Percentiles rank a stretch among this genome's conserved stretches.
Conservation (phyloP, 1,140 invertebrate genomes). For the Achatina immaculata region DNA sequence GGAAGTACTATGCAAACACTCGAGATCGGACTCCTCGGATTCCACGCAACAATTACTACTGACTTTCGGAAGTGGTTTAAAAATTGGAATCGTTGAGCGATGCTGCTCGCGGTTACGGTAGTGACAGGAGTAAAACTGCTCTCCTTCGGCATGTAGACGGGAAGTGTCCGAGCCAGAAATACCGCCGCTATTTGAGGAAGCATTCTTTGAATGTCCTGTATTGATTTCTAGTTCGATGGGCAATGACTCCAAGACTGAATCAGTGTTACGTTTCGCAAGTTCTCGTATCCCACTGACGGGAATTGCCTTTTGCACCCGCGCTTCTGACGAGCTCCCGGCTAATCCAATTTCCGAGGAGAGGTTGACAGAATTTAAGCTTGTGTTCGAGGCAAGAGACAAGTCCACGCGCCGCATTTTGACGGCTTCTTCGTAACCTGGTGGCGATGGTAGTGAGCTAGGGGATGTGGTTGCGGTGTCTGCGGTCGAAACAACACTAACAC, state of each 20-base stretch:
- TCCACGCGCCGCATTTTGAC: constrained; percentile 12
- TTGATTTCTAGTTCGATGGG: neutral
- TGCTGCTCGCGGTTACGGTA: neutral
- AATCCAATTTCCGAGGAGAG: constrained; percentile 24
- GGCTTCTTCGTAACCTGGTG: constrained; percentile 28
- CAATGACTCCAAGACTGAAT: neutral
- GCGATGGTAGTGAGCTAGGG: neutral
- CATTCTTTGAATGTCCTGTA: neutral
- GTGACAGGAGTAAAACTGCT: neutral
- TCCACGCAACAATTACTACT: neutral
- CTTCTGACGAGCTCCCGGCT: neutral
- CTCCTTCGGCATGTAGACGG: neutral
- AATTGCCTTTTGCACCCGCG: neutral
- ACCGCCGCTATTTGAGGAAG: neutral
- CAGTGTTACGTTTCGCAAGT: neutral
- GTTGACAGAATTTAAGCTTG: neutral
- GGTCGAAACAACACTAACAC: neutral
- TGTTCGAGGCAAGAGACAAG: neutral
- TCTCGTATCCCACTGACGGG: neutral
- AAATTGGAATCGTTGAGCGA: neutral
- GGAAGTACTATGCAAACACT: constrained; percentile 10
- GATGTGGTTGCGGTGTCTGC: neutral
- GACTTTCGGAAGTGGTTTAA: constrained; percentile 20
- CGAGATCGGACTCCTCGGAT: constrained; percentile 21
- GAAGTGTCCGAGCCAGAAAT: neutral